Percentiles rank a stretch among this genome's conserved stretches.
phyloP scores from a whole-genome alignment of 1,140 invertebrate species.

The Penaeus indicus region DNA sequence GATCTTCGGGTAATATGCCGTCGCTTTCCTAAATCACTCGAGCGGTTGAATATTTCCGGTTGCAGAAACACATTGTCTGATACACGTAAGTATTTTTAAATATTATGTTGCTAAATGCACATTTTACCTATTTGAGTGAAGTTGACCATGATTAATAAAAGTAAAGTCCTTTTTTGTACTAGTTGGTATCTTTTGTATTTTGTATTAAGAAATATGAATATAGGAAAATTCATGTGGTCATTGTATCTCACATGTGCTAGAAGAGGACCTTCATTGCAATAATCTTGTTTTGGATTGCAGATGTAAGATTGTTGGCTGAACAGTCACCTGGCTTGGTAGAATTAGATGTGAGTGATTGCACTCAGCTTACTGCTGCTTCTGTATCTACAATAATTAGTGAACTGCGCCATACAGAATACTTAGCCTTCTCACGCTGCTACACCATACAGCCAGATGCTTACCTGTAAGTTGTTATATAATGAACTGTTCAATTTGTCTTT shows the following conservation, averaged over 20 bases:
- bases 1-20: constrained; percentile 77
- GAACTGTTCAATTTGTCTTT: background rate
- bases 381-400: constrained; percentile 75
- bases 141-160: too few relatives aligned
- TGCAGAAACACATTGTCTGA: constrained; percentile 82
- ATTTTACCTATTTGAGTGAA: too few relatives aligned
- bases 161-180: too few relatives aligned
- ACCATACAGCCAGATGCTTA: constrained; percentile 77
- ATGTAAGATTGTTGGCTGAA: constrained; percentile 77
- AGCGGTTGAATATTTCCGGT: constrained; percentile 84
- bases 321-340: constrained; percentile 82
- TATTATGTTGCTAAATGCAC: too few relatives aligned
- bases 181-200: too few relatives aligned
- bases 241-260: too few relatives aligned
- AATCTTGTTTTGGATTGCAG: constrained; percentile 9
- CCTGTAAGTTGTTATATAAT: constrained; percentile 72
- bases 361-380: constrained; percentile 76
- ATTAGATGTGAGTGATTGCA: constrained; percentile 88
- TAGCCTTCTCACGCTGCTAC: constrained; percentile 88
- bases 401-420: constrained; percentile 81
- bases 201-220: too few relatives aligned
- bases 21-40: constrained; percentile 77
- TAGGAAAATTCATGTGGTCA: too few relatives aligned
- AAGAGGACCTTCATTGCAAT: too few relatives aligned
- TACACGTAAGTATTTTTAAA: constrained; percentile 69